Conservation (phyloP, 2,888 invertebrate species). For the Sipha maydis region DNA sequence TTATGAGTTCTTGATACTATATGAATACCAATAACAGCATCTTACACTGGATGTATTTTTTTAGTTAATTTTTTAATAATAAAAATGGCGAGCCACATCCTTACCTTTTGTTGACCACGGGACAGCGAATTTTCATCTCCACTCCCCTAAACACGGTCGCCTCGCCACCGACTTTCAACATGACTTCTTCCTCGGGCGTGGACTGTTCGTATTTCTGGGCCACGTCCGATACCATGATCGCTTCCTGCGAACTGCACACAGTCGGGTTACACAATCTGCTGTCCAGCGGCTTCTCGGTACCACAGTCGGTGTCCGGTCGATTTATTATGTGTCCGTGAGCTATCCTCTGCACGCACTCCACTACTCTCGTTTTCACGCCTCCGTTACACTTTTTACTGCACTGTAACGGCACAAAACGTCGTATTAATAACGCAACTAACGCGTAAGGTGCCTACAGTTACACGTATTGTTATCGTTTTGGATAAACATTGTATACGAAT, state of each 20-base stretch:
- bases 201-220: constrained; percentile 83
- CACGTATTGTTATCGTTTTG: background rate
- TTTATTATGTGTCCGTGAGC: constrained; percentile 91
- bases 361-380: constrained; percentile 84
- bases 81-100: constrained; percentile 13
- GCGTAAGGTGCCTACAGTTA: background rate
- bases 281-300: constrained; percentile 76
- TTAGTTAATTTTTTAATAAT: too few species aligned
- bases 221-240: constrained; percentile 82
- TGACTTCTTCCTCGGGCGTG: constrained; percentile 80
- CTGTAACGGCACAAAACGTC: constrained; percentile 67
- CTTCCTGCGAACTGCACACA: constrained; percentile 78
- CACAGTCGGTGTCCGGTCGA: constrained; percentile 79
- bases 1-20: too few species aligned
- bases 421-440: background rate
- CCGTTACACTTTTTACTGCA: constrained; percentile 94
- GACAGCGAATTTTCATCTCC: constrained; percentile 92
- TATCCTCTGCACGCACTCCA: constrained; percentile 89
- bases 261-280: constrained; percentile 88
- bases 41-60: too few species aligned
- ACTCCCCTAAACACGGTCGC: constrained; percentile 92
- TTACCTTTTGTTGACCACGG: constrained; percentile 80
- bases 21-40: too few species aligned
- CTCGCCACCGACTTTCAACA: constrained; percentile 88
- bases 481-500: too few species aligned